These are phyloP conservation scores for Oryctes rhinoceros DNA, from an alignment of 1,140 invertebrate species.

Conservation along the genomic window DNA sequence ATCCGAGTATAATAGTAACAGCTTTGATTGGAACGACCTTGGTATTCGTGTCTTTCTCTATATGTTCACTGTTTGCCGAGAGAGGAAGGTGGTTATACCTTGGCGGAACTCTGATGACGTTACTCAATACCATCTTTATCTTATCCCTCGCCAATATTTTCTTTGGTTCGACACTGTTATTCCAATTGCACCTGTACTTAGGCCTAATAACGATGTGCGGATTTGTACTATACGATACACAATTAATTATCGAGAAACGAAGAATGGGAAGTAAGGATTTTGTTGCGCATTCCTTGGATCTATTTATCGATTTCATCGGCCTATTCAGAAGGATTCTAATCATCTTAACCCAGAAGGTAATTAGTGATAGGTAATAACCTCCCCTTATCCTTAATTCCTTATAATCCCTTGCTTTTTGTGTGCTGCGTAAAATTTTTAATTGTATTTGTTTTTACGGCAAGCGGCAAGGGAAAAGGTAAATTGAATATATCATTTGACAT, in stretches of 20 bases:
- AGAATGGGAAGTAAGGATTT: constrained; percentile 91
- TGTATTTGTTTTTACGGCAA: constrained; percentile 10
- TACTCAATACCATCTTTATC: constrained; percentile 80
- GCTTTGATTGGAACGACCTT: constrained; percentile 86
- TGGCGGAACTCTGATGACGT: constrained; percentile 82
- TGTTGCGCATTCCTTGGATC: constrained; percentile 86
- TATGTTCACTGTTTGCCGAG: constrained; percentile 84
- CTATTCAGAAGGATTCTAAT: constrained; percentile 90
- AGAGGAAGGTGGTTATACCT: constrained; percentile 88
- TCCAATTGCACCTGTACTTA: constrained; percentile 85
- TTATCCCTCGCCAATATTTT: constrained; percentile 86
- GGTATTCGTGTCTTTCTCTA: constrained; percentile 90
- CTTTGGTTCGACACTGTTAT: constrained; percentile 83
- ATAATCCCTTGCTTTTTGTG: background rate
- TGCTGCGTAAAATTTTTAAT: background rate
- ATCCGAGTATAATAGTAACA: constrained; percentile 88
- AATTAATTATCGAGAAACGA: constrained; percentile 93
- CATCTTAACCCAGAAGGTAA: constrained; percentile 89
- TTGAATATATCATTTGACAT: constrained; percentile 1
- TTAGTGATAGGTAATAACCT: constrained; percentile 54
- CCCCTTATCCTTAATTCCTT: constrained; percentile 28
- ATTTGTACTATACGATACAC: constrained; percentile 96
- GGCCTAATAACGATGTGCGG: constrained; percentile 91
- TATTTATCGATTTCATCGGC: constrained; percentile 92
- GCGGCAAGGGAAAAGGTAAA: constrained; percentile 13